Evolutionary conservation across 1,140 invertebrate species (phyloP), one percentile per base, ranked within the genome.

Genomic region (Drosophila kanapiae): DNA sequence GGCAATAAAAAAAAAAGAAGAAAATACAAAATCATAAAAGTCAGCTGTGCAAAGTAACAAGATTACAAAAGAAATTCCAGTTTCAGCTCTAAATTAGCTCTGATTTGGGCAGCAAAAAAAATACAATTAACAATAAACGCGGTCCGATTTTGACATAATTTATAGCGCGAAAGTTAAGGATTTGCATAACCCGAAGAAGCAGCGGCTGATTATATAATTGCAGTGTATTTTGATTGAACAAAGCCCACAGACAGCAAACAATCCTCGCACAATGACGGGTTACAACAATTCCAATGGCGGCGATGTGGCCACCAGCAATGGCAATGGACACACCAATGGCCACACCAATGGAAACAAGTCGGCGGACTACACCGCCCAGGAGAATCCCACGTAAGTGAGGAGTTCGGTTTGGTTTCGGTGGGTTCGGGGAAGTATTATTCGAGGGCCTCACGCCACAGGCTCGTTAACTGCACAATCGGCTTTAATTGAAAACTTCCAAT

Each of bases 361-460:
- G 18, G 56, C 53, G 10, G 85, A 81, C 7, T 84, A 85, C 43
- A 79, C 78, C 13, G 85, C 78, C 10, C 85, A 65, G 37, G 85
- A 90, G 75, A 75, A 75, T 40, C 62, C 83, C 49, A 70, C 85
- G 85, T 88, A 82, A 90, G 85, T 87, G 45, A 3, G 18, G 27
- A 13, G 33, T 2, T 23, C 23, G 23, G 23, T 23, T 23, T 23
- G 14, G 29, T 8, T 49, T 48, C n/a, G 14, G 16, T n/a, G 9
- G 38, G 48, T 11, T 35, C 40, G 40, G 14, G 7, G 31, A 4
- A n/a, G 8, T 38, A n/a, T 18, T 69, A 33, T 59, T 42, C n/a
- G 3, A 38, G 51, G 43, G 27, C 37, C 60, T 45, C 78, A 71
- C 67, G 83, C 64, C 60, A 82, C 29, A 29, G 57, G 71, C 79